Percentiles rank a stretch among this genome's conserved stretches.
Evolutionary conservation across 2,888 invertebrate species (phyloP).

Genomic region (Deilephila elpenor): DNA sequence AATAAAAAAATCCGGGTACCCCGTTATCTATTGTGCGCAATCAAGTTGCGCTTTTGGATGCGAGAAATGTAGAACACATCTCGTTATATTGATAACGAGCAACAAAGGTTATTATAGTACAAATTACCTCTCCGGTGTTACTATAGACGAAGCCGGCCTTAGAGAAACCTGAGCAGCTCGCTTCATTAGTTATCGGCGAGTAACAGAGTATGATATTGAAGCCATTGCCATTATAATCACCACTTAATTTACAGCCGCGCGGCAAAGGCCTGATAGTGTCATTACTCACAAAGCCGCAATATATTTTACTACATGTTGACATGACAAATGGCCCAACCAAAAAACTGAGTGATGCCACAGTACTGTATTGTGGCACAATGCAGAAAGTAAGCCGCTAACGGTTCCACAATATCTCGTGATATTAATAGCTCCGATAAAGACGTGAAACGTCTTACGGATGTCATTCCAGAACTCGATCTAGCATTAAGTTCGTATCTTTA

Average conservation of each 20-base stretch:
- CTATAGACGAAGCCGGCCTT: not conserved
- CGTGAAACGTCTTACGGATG: slow-evolving; percentile 39
- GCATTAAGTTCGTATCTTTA: slow-evolving; percentile 7
- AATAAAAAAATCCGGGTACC: slow-evolving; percentile 34
- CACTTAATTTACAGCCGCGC: slow-evolving; percentile 56
- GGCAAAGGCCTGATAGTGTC: slow-evolving; percentile 50
- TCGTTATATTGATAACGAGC: slow-evolving; percentile 5
- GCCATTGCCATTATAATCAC: slow-evolving; percentile 77
- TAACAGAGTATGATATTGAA: slow-evolving; percentile 71
- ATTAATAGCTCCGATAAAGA: slow-evolving; percentile 47
- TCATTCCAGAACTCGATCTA: slow-evolving; percentile 36
- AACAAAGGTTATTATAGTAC: slow-evolving; percentile 13
- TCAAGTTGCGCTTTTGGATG: slow-evolving; percentile 33
- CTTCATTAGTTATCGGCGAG: slow-evolving; percentile 60
- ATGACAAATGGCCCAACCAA: slow-evolving; percentile 49
- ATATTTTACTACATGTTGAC: slow-evolving; percentile 44
- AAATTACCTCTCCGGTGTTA: not conserved
- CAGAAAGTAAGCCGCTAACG: slow-evolving; percentile 52
- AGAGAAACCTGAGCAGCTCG: slow-evolving; percentile 53
- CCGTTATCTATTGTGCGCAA: slow-evolving; percentile 39
- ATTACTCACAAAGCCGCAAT: slow-evolving; percentile 43
- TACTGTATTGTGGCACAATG: slow-evolving; percentile 40
- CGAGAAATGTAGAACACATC: slow-evolving; percentile 19
- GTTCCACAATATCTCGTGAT: slow-evolving; percentile 49
- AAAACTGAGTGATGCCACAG: slow-evolving; percentile 41